A percentile compares a stretch with the other conserved stretches of the same genome.
These are phyloP conservation scores for Anas bahamensis DNA, from an alignment of 2,797 vertebrate species.

Conservation along the genomic window DNA sequence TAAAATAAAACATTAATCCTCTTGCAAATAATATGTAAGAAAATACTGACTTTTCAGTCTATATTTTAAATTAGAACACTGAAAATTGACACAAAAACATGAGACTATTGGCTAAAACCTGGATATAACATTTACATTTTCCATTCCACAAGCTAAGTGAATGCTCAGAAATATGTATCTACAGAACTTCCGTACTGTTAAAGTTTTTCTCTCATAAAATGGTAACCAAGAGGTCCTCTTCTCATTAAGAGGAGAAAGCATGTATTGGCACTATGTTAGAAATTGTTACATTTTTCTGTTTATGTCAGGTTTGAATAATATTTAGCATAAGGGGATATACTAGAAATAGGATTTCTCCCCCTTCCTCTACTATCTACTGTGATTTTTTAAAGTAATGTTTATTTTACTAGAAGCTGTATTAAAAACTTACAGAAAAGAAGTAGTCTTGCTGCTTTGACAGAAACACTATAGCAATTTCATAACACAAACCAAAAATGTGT, in stretches of 20 bases:
- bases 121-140: neutral
- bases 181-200: neutral
- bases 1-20: neutral
- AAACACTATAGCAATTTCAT: neutral
- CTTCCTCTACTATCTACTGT: neutral
- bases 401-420: neutral
- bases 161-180: neutral
- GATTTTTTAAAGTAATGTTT: neutral
- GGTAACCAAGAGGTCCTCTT: neutral
- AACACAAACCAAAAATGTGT: neutral
- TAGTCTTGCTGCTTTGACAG: neutral
- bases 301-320: neutral
- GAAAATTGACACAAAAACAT: neutral
- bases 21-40: neutral
- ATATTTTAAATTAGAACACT: neutral
- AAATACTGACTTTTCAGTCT: neutral
- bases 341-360: neutral
- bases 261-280: neutral
- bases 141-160: neutral
- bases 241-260: neutral
- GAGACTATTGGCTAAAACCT: neutral
- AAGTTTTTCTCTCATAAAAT: neutral
- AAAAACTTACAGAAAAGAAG: neutral
- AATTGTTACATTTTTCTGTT: neutral
- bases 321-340: neutral